Conservation (phyloP, 2,797 vertebrate species). For the Melanotaenia nigrans region DNA sequence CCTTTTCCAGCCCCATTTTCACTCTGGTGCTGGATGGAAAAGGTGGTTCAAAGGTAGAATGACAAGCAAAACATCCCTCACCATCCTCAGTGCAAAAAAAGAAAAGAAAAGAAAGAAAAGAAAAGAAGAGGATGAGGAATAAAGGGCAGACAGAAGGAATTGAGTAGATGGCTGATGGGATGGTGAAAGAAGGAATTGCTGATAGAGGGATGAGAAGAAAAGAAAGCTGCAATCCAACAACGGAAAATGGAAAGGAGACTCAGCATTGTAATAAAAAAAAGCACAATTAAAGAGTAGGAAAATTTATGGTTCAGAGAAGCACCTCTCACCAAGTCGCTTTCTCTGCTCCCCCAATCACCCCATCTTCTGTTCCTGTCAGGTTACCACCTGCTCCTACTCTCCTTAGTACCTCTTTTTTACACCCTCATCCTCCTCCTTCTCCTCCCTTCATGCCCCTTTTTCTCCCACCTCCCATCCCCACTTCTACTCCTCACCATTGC, state of each 20-base stretch:
- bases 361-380: slow-evolving; percentile 82
- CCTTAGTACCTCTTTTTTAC: slow-evolving; percentile 57
- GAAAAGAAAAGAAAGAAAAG: slow-evolving; percentile 31
- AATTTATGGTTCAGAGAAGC: slow-evolving; percentile 48
- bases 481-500: slow-evolving; percentile 69
- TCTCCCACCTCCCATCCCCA: slow-evolving; percentile 58
- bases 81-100: slow-evolving; percentile 58
- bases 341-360: slow-evolving; percentile 54
- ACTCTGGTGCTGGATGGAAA: slow-evolving; percentile 68
- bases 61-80: slow-evolving; percentile 89
- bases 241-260: slow-evolving; percentile 41
- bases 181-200: slow-evolving; percentile 41
- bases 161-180: slow-evolving; percentile 50
- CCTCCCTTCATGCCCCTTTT: slow-evolving; percentile 65
- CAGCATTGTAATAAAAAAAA: slow-evolving; percentile 28
- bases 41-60: slow-evolving; percentile 89
- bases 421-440: slow-evolving; percentile 27
- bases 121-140: slow-evolving; percentile 40
- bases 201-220: slow-evolving; percentile 46
- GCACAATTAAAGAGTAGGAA: slow-evolving; percentile 40
- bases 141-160: slow-evolving; percentile 57
- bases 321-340: slow-evolving; percentile 51
- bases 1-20: slow-evolving; percentile 25
- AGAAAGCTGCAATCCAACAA: slow-evolving; percentile 26
- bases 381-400: slow-evolving; percentile 82